Percentiles rank a stretch among this genome's conserved stretches.
These are phyloP conservation scores for Australoheros facetus DNA, from an alignment of 2,797 vertebrate species.

Conservation along the genomic window DNA sequence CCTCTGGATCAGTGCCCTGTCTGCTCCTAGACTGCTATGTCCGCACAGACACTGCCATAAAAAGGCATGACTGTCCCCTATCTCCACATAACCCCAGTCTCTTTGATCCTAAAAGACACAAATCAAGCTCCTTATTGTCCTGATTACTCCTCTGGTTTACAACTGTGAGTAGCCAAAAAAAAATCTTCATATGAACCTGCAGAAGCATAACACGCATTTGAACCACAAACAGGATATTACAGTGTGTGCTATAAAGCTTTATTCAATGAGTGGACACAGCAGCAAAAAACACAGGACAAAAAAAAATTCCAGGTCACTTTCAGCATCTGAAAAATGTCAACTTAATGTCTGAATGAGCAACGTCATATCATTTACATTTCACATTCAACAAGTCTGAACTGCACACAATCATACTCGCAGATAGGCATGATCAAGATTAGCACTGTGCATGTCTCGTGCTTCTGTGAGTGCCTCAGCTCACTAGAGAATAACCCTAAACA, in stretches of 20 bases:
- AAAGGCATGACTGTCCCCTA: conserved; percentile 57
- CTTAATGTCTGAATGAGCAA: background rate
- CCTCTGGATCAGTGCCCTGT: conserved; percentile 53
- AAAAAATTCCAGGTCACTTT: background rate
- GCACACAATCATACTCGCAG: background rate
- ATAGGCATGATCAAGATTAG: background rate
- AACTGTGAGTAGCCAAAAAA: conserved; percentile 31
- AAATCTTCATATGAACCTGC: conserved; percentile 19
- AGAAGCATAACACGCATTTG: conserved; percentile 7
- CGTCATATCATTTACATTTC: background rate
- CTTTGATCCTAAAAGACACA: conserved; percentile 64
- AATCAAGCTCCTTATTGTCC: conserved; percentile 62
- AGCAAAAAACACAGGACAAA: background rate
- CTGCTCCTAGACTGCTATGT: conserved; percentile 62
- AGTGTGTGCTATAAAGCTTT: conserved; percentile 17
- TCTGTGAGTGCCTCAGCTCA: background rate
- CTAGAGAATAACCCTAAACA: background rate
- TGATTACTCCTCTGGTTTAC: conserved; percentile 49
- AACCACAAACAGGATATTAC: conserved; percentile 12
- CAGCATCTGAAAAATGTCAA: background rate
- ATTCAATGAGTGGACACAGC: conserved; percentile 19
- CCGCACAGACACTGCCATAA: conserved; percentile 74
- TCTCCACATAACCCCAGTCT: conserved; percentile 31
- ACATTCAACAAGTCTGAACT: background rate
- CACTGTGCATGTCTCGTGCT: background rate